A percentile compares a stretch with the other conserved stretches of the same genome.
These are phyloP conservation scores for Trichonephila inaurata DNA, from an alignment of 1,140 invertebrate species.

Conservation along the genomic window DNA sequence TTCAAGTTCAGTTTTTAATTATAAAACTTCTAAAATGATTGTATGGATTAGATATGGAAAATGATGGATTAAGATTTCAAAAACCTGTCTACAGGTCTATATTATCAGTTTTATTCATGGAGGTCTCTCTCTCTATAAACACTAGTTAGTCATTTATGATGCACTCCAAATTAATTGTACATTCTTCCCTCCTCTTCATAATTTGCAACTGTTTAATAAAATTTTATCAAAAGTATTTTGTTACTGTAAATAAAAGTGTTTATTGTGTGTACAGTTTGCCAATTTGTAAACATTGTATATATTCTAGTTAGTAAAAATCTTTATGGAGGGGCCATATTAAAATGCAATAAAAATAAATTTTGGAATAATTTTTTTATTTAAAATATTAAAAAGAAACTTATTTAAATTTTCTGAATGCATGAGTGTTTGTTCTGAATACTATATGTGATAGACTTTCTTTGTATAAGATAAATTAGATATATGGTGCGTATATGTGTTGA, in stretches of 20 bases:
- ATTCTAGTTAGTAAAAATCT: background rate
- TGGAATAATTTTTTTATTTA: background rate
- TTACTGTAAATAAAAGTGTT: conserved; percentile 18
- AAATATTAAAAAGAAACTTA: too few relatives aligned
- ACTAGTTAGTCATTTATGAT: conserved; percentile 10
- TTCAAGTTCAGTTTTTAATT: too few relatives aligned
- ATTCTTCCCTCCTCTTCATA: background rate
- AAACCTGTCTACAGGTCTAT: too few relatives aligned
- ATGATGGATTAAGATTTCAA: too few relatives aligned
- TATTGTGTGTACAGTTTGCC: conserved; percentile 6
- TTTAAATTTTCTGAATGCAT: too few relatives aligned
- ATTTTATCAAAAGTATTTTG: background rate
- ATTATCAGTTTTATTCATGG: too few relatives aligned
- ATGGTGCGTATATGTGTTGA: too few relatives aligned
- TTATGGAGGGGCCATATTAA: background rate
- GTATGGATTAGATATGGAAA: too few relatives aligned
- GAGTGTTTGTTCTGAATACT: too few relatives aligned
- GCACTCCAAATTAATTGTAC: background rate
- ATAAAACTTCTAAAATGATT: too few relatives aligned
- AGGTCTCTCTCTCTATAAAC: background rate
- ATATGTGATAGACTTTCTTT: too few relatives aligned
- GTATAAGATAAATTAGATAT: too few relatives aligned
- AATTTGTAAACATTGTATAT: conserved; percentile 29
- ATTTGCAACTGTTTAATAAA: background rate
- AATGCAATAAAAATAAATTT: background rate